These are phyloP conservation scores for Hirudo medicinalis DNA, from an alignment of 1,140 invertebrate genomes.

Conservation along the genomic window DNA sequence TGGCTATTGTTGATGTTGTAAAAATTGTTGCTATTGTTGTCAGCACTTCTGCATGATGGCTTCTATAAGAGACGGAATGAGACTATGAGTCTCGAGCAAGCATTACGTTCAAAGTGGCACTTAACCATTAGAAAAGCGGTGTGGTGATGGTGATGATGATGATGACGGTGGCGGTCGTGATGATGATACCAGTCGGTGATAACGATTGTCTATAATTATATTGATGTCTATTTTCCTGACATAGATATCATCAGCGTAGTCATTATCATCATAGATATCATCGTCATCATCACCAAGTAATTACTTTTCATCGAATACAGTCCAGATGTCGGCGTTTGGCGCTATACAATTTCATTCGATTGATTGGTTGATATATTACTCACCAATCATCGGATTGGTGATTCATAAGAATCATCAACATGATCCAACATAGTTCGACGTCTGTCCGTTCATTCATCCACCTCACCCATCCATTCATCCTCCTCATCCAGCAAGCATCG, in stretches of 20 bases:
- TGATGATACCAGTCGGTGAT: background rate
- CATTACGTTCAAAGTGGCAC: too few relatives aligned
- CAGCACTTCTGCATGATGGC: background rate
- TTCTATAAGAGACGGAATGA: background rate
- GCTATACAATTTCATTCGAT: background rate
- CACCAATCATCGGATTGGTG: background rate
- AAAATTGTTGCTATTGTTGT: background rate
- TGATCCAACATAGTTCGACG: background rate
- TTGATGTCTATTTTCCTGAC: background rate
- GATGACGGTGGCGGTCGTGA: background rate
- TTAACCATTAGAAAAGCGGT: background rate
- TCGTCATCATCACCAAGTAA: too few relatives aligned
- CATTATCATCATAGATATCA: conserved; percentile 7
- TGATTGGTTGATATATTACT: background rate
- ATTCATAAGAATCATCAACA: background rate
- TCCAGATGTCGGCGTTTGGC: background rate
- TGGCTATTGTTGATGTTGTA: background rate
- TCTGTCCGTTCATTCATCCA: background rate
- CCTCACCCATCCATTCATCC: background rate
- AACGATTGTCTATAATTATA: background rate
- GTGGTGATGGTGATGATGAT: conserved; percentile 2
- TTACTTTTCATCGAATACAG: too few relatives aligned
- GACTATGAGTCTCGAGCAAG: too few relatives aligned
- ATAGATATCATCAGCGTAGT: background rate
- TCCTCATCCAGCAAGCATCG: background rate